Conservation (phyloP, 2,797 vertebrate species). For the Phoebastria nigripes region DNA sequence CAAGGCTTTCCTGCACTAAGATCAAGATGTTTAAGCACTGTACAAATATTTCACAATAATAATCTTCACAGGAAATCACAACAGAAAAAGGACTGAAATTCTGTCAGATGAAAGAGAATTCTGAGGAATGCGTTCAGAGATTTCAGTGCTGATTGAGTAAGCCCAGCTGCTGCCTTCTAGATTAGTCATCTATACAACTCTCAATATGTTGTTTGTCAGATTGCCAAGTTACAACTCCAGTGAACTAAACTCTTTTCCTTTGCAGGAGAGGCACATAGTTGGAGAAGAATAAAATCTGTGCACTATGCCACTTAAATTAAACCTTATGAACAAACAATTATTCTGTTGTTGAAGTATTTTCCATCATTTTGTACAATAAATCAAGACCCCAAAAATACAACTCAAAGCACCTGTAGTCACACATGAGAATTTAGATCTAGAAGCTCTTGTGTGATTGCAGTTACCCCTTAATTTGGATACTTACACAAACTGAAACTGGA, state of each 20-base stretch:
- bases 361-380: background rate
- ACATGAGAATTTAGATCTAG: background rate
- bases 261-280: background rate
- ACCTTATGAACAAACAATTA: background rate
- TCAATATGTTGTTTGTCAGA: background rate
- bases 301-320: background rate
- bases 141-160: background rate
- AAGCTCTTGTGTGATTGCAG: background rate
- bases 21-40: background rate
- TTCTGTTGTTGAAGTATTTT: background rate
- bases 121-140: background rate
- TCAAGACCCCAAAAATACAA: background rate
- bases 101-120: background rate
- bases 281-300: background rate
- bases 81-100: background rate
- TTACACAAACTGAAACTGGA: background rate
- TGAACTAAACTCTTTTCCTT: background rate
- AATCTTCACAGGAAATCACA: background rate
- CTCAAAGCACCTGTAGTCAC: background rate
- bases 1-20: background rate
- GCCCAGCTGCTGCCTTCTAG: background rate
- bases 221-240: background rate
- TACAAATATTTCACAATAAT: background rate
- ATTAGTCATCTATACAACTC: conserved; percentile 5
- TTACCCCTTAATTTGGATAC: background rate